Evolutionary conservation across 2,113 vertebrate genomes (phyloP).

Genomic region (Argyrosomus japonicus): DNA sequence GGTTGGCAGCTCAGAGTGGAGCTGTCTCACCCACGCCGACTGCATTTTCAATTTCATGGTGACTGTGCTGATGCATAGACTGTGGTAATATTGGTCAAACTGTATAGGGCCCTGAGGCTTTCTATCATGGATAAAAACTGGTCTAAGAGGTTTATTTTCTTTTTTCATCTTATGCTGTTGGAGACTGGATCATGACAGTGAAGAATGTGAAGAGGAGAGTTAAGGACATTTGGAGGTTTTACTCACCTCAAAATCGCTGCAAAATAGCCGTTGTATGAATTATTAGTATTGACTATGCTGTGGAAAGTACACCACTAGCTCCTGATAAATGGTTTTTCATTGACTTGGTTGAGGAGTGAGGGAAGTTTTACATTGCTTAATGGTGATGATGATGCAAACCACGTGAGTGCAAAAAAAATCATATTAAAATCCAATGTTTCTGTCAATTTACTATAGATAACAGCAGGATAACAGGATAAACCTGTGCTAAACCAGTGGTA

Average conservation of each 20-base stretch:
- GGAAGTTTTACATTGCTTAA: background rate
- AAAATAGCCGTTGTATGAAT: background rate
- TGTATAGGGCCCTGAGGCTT: background rate
- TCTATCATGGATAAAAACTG: background rate
- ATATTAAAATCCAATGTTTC: background rate
- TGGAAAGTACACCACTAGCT: background rate
- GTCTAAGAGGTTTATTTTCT: background rate
- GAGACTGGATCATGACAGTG: background rate
- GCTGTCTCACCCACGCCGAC: slow-evolving; percentile 7
- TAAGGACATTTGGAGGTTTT: background rate
- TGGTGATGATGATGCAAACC: background rate
- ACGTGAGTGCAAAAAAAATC: too few species aligned
- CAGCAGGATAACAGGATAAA: too few species aligned
- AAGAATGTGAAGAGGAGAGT: background rate
- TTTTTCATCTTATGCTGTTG: background rate
- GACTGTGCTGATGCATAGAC: slow-evolving; percentile 25
- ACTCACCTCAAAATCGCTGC: background rate
- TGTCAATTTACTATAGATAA: too few species aligned
- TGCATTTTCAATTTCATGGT: slow-evolving; percentile 57
- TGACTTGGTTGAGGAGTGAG: background rate
- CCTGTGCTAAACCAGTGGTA: too few species aligned
- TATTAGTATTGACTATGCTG: background rate
- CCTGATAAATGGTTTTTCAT: background rate
- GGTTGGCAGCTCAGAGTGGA: slow-evolving; percentile 38
- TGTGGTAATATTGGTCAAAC: slow-evolving; percentile 4